Conservation (phyloP, 2,888 invertebrate genomes). For the Acheta domesticus region DNA sequence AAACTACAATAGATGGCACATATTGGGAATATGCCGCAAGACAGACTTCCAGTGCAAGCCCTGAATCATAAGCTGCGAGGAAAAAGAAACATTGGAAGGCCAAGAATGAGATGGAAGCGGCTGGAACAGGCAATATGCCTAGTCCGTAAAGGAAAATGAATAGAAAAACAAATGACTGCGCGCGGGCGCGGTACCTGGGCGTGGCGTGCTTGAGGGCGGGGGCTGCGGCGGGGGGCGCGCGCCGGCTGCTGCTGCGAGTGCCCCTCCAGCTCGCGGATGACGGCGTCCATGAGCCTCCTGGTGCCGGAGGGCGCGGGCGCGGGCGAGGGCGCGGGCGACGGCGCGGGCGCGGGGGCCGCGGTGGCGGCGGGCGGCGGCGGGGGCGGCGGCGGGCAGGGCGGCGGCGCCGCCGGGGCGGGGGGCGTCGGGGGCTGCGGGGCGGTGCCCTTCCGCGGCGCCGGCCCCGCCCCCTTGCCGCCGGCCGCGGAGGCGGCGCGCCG, state of each 20-base stretch:
- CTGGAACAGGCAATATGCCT: no score
- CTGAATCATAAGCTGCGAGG: no score
- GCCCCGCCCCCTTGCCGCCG: constrained; percentile 74
- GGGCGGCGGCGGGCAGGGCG: constrained; percentile 25
- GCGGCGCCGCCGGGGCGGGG: not conserved
- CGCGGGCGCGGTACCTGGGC: no score
- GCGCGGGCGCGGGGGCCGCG: not conserved
- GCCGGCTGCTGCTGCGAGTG: constrained; percentile 25
- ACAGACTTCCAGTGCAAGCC: no score
- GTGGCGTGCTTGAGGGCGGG: not conserved
- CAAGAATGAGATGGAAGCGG: no score
- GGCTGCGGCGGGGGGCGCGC: no score
- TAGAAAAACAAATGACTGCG: no score
- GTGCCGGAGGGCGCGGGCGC: constrained; percentile 34
- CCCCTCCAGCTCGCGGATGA: constrained; percentile 48
- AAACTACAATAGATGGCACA: no score
- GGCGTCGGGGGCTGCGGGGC: not conserved
- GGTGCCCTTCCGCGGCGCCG: constrained; percentile 52
- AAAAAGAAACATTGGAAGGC: no score
- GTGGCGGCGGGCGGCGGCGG: constrained; percentile 30
- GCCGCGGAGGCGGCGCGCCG: constrained; percentile 63
- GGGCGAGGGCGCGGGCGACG: not conserved
- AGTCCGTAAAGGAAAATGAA: no score
- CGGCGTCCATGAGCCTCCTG: constrained; percentile 50
- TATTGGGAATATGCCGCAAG: no score